Percentiles rank a stretch among this genome's conserved stretches.
Evolutionary conservation across 2,888 invertebrate species (phyloP).

Genomic region (Agrilus biguttatus): DNA sequence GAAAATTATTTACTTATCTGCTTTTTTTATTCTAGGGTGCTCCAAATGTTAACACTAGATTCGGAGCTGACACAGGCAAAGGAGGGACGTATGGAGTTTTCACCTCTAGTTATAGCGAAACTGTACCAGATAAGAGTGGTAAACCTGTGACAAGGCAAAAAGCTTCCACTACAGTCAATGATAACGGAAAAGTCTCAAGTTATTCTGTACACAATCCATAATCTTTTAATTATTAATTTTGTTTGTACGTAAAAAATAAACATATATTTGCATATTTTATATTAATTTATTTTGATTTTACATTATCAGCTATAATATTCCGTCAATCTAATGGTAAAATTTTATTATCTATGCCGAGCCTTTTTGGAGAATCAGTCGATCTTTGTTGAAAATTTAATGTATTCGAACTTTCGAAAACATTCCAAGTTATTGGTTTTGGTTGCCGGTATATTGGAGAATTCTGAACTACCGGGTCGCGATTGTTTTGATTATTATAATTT

Average conservation of each 20-base stretch:
- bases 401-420: conserved; percentile 1
- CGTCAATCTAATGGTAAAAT: conserved; percentile 1
- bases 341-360: conserved; percentile 2
- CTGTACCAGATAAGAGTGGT: conserved; percentile 42
- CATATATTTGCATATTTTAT: conserved; percentile 2
- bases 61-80: conserved; percentile 18
- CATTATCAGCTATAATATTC: background rate
- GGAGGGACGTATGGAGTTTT: conserved; percentile 38
- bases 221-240: conserved; percentile 7
- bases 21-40: conserved; percentile 26
- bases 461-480: no score
- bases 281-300: conserved; percentile 5
- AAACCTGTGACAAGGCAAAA: conserved; percentile 37
- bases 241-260: conserved; percentile 1
- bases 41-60: conserved; percentile 36
- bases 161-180: conserved; percentile 52
- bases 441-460: no score
- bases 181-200: conserved; percentile 56
- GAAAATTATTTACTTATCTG: background rate
- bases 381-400: background rate
- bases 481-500: no score
- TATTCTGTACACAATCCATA: conserved; percentile 38
- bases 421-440: background rate
- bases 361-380: no score
- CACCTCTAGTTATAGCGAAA: conserved; percentile 46